phyloP scores from a whole-genome alignment of 2,888 invertebrate species.

The Pogonocherus hispidulus region DNA sequence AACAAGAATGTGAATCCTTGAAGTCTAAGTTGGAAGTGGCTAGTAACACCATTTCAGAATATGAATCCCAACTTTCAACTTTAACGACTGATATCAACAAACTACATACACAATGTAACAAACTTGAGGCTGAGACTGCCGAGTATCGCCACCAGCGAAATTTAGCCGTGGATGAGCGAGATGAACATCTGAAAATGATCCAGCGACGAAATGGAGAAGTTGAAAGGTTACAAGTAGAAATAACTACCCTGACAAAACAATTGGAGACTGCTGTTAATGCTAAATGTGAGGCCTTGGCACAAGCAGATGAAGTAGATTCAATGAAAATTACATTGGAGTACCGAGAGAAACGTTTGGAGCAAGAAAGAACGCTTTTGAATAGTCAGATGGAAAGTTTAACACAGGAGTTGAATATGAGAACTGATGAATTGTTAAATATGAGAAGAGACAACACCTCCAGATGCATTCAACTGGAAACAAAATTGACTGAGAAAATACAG shows the following conservation, averaged over 20 bases:
- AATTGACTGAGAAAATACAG: conserved; percentile 83
- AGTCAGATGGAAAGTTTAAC: conserved; percentile 85
- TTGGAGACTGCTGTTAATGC: conserved; percentile 81
- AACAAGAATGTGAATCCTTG: conserved; percentile 76
- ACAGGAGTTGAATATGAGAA: conserved; percentile 82
- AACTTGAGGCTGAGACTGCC: conserved; percentile 77
- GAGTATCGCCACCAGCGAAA: conserved; percentile 80
- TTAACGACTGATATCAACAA: conserved; percentile 76
- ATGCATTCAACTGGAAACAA: conserved; percentile 80
- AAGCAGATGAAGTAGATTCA: conserved; percentile 85
- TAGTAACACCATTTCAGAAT: conserved; percentile 75
- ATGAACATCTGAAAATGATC: conserved; percentile 79
- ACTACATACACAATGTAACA: conserved; percentile 75
- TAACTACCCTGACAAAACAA: conserved; percentile 80
- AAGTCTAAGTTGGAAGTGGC: conserved; percentile 75
- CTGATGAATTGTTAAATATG: conserved; percentile 82
- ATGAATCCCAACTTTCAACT: conserved; percentile 76
- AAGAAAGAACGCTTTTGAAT: conserved; percentile 82
- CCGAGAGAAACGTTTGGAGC: conserved; percentile 87
- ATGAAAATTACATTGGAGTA: conserved; percentile 84
- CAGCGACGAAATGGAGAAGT: conserved; percentile 82
- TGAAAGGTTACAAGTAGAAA: conserved; percentile 79
- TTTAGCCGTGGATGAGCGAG: conserved; percentile 81
- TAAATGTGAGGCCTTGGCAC: conserved; percentile 83
- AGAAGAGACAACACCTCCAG: conserved; percentile 80